Percentiles rank a stretch among this genome's conserved stretches.
These are phyloP conservation scores for Theonella swinhoei DNA, from an alignment of 37 sponge, comb jelly and placozoan species.

Conservation along the genomic window DNA sequence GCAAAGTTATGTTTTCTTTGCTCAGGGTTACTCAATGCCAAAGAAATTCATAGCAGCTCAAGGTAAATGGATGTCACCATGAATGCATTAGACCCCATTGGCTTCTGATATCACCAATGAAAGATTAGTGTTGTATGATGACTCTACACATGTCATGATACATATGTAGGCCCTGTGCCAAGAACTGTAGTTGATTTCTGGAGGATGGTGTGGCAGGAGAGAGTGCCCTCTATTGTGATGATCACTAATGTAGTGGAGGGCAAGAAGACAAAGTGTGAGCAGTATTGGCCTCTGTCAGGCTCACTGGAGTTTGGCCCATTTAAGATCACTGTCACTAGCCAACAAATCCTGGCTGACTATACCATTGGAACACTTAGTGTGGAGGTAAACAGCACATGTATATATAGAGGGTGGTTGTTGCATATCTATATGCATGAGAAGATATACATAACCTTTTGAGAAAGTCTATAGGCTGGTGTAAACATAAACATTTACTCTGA, in stretches of 20 bases:
- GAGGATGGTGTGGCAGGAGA: constrained; percentile 59
- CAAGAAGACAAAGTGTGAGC: constrained; percentile 53
- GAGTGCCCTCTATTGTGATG: constrained; percentile 44
- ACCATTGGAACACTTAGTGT: constrained; percentile 27
- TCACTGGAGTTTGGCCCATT: constrained; percentile 21
- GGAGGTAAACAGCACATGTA: background rate
- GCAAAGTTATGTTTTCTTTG: background rate
- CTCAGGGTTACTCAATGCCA: constrained; percentile 22
- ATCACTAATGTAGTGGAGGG: constrained; percentile 47
- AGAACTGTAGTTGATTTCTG: constrained; percentile 53
- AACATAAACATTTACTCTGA: too few relatives aligned
- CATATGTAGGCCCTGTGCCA: constrained; percentile 19
- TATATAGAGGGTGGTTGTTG: too few relatives aligned
- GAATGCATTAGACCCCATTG: too few relatives aligned
- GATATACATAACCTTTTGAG: too few relatives aligned
- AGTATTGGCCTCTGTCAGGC: constrained; percentile 52
- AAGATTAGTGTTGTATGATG: background rate
- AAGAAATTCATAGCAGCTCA: constrained; percentile 72
- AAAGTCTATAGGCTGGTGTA: too few relatives aligned
- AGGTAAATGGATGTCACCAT: constrained; percentile 15
- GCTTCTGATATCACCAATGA: background rate
- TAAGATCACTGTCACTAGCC: constrained; percentile 6
- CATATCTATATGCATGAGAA: too few relatives aligned
- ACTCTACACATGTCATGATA: background rate
- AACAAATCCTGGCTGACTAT: constrained; percentile 10